phyloP scores from a whole-genome alignment of 2,888 invertebrate species.

The Mythimna loreyi region DNA sequence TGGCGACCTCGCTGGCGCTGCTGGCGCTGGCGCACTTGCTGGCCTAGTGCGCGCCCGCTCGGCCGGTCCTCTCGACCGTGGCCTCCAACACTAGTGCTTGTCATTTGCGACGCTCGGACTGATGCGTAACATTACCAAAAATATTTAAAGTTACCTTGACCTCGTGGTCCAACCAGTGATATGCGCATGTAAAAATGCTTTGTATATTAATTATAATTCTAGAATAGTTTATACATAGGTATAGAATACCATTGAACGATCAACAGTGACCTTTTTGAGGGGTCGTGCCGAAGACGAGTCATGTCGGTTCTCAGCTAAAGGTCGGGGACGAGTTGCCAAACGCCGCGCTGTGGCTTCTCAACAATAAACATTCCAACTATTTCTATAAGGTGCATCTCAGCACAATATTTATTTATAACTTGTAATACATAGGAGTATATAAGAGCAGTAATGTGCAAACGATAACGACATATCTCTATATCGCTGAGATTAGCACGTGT shows the following conservation, averaged over 20 bases:
- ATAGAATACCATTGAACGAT: slow-evolving; percentile 57
- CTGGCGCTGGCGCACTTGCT: slow-evolving; percentile 81
- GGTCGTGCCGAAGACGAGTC: slow-evolving; percentile 82
- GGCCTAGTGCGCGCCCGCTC: slow-evolving; percentile 76
- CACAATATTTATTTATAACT: slow-evolving; percentile 76
- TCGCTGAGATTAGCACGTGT: slow-evolving; percentile 38
- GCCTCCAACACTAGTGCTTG: slow-evolving; percentile 73
- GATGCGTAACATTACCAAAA: slow-evolving; percentile 88
- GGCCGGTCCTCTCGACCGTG: slow-evolving; percentile 68
- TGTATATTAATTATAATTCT: slow-evolving; percentile 77
- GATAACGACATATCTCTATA: slow-evolving; percentile 47
- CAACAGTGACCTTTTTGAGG: slow-evolving; percentile 74
- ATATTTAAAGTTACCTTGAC: slow-evolving; percentile 89
- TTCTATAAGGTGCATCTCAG: slow-evolving; percentile 74
- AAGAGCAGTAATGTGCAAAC: slow-evolving; percentile 50
- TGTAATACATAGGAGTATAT: slow-evolving; percentile 55
- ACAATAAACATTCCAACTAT: slow-evolving; percentile 85
- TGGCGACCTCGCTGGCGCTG: slow-evolving; percentile 77
- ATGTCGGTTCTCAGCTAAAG: slow-evolving; percentile 77
- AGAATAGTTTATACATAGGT: slow-evolving; percentile 61
- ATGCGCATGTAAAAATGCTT: slow-evolving; percentile 86
- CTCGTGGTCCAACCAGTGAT: slow-evolving; percentile 85
- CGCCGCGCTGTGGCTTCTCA: slow-evolving; percentile 76
- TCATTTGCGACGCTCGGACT: slow-evolving; percentile 78
- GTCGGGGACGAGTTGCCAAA: slow-evolving; percentile 86